Conservation (phyloP, 2,113 vertebrate genomes). For the Camelus bactrianus region DNA sequence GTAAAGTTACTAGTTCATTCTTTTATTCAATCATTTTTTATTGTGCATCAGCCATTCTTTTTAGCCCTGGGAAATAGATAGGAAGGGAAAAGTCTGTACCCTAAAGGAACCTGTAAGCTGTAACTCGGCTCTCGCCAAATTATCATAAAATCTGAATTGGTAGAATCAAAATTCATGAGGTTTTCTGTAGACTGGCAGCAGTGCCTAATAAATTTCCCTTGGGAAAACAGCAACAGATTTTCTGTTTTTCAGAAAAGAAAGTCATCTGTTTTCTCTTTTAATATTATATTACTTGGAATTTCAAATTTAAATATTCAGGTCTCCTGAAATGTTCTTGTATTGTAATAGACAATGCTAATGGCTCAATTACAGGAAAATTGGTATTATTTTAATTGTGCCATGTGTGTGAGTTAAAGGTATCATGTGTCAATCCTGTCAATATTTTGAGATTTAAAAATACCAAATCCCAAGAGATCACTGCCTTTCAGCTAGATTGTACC, state of each 20-base stretch:
- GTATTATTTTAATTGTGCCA: slow-evolving; percentile 45
- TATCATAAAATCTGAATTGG: not conserved
- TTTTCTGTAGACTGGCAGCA: not conserved
- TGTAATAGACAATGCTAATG: not conserved
- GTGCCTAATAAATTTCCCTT: not conserved
- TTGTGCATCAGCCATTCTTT: not conserved
- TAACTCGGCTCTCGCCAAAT: not conserved
- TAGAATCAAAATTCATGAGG: not conserved
- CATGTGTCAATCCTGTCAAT: slow-evolving; percentile 47
- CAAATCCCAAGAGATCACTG: not conserved
- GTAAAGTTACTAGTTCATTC: slow-evolving; percentile 7
- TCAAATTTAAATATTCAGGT: not conserved
- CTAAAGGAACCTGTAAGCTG: not conserved
- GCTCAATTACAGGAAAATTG: not conserved
- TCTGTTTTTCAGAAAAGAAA: not conserved
- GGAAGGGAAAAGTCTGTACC: not conserved
- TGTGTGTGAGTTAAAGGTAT: not conserved
- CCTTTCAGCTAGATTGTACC: not conserved
- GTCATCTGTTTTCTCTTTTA: not conserved
- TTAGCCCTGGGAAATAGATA: not conserved
- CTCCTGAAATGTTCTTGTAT: not conserved
- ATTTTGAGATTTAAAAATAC: slow-evolving; percentile 46
- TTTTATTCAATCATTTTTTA: not conserved
- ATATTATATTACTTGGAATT: not conserved
- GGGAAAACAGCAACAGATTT: not conserved